Percentiles rank a stretch among this genome's conserved stretches.
phyloP scores from a whole-genome alignment of 1,140 invertebrate genomes.

The Calliopsis andreniformis region DNA sequence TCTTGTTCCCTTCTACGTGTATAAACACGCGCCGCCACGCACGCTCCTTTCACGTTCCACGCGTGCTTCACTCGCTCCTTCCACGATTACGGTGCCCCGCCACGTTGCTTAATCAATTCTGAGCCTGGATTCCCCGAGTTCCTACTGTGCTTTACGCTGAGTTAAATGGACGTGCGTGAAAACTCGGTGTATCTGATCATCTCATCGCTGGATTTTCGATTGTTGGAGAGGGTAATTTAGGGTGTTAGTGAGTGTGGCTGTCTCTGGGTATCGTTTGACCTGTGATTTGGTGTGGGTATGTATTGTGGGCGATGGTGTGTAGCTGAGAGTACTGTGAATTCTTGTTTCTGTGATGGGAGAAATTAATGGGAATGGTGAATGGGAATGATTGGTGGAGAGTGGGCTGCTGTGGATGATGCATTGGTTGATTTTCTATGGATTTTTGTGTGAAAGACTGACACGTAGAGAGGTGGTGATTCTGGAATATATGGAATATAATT shows the following conservation, averaged over 20 bases:
- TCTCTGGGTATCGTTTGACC: background rate
- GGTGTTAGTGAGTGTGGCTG: background rate
- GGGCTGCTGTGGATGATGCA: too few species aligned
- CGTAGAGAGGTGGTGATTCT: too few species aligned
- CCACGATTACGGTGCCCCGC: slow-evolving; percentile 48
- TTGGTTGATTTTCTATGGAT: too few species aligned
- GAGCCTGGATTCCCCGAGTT: slow-evolving; percentile 33
- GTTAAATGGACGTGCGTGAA: background rate
- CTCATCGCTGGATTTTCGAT: background rate
- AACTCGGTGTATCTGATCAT: background rate
- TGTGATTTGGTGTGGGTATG: background rate
- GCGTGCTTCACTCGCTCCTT: slow-evolving; percentile 46
- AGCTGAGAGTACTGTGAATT: too few species aligned
- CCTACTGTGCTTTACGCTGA: slow-evolving; percentile 11
- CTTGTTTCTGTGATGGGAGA: background rate
- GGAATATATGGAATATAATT: too few species aligned
- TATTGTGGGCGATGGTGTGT: background rate
- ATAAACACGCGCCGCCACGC: slow-evolving; percentile 48
- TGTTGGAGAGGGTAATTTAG: background rate
- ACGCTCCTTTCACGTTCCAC: slow-evolving; percentile 59
- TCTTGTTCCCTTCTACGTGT: slow-evolving; percentile 33
- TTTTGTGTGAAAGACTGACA: too few species aligned
- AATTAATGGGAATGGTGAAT: background rate
- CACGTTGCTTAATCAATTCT: slow-evolving; percentile 56
- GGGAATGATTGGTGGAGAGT: too few species aligned